Evolutionary conservation across 2,888 invertebrate species (phyloP).

Genomic region (Lomographa bimaculata): DNA sequence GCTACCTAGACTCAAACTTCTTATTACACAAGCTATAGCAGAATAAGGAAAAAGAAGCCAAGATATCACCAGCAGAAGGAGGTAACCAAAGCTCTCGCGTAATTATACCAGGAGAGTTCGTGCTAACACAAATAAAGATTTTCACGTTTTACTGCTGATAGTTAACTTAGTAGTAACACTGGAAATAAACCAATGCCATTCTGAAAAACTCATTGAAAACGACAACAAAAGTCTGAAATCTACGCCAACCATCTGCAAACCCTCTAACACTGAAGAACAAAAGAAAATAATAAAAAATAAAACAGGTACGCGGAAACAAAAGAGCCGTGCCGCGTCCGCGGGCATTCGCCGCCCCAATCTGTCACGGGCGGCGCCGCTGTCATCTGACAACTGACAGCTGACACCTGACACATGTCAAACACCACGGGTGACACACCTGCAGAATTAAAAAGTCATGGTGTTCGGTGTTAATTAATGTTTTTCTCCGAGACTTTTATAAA

Average conservation of each 20-base stretch:
- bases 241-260: constrained; percentile 10
- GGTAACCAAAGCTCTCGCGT: too few species aligned
- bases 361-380: constrained; percentile 62
- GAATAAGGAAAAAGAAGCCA: too few species aligned
- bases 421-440: constrained; percentile 52
- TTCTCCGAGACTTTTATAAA: too few species aligned
- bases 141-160: too few species aligned
- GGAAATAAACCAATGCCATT: too few species aligned
- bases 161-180: too few species aligned
- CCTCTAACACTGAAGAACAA: constrained; percentile 19
- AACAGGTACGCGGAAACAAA: constrained; percentile 55
- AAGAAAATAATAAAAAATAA: constrained; percentile 43
- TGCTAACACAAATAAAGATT: too few species aligned
- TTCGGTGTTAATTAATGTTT: constrained; percentile 13
- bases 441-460: constrained; percentile 23
- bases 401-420: constrained; percentile 59
- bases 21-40: too few species aligned
- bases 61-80: too few species aligned
- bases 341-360: constrained; percentile 70
- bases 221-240: constrained; percentile 5
- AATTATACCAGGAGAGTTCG: too few species aligned
- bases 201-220: neutral
- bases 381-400: constrained; percentile 40
- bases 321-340: constrained; percentile 45
- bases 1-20: too few species aligned